Base-by-base conservation (phyloP, 2,888 invertebrate genomes). In the Cremastinae sp. region DNA sequence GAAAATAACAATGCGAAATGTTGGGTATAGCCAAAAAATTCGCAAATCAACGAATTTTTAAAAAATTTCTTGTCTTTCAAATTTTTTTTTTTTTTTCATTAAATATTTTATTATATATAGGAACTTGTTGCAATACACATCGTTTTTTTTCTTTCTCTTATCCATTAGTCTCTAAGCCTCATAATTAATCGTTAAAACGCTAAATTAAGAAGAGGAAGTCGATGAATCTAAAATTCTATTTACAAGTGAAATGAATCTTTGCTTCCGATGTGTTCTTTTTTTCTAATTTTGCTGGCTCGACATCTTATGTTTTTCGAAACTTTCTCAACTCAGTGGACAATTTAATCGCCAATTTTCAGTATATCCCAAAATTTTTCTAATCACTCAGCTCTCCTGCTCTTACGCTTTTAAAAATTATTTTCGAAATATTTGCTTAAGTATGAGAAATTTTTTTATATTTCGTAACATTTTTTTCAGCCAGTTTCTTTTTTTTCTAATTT, bases 21-120 rank as follows among this genome's bases (percentile, higher is more conserved):
- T n/a, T n/a, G n/a, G n/a, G n/a, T n/a, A n/a, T n/a, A n/a, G n/a
- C n/a, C n/a, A n/a, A n/a, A n/a, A n/a, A n/a, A n/a, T n/a, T n/a
- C n/a, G n/a, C n/a, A n/a, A n/a, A n/a, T n/a, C n/a, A n/a, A n/a
- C n/a, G n/a, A n/a, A n/a, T n/a, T n/a, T n/a, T n/a, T n/a, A n/a
- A n/a, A n/a, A n/a, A n/a, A n/a, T n/a, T n/a, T n/a, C n/a, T n/a
- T n/a, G n/a, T 9, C 0, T 0, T 7, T 1, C 0, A 12, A n/a
- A 58, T 41, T 38, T 4, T 0, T 34, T 9, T 10, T 9, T 45
- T 61, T 45, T 66, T 72, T 43, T 75, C 75, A 73, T 58, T 79
- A 73, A 71, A 71, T 82, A 79, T 81, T 86, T 86, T 86, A 86
- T 86, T 85, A 82, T 85, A n/a, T n/a, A 82, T 86, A 86, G 86